Evolutionary conservation across 2,797 vertebrate genomes (phyloP), one percentile per base, ranked within the genome.

Genomic region (Emydoidea blandingii): DNA sequence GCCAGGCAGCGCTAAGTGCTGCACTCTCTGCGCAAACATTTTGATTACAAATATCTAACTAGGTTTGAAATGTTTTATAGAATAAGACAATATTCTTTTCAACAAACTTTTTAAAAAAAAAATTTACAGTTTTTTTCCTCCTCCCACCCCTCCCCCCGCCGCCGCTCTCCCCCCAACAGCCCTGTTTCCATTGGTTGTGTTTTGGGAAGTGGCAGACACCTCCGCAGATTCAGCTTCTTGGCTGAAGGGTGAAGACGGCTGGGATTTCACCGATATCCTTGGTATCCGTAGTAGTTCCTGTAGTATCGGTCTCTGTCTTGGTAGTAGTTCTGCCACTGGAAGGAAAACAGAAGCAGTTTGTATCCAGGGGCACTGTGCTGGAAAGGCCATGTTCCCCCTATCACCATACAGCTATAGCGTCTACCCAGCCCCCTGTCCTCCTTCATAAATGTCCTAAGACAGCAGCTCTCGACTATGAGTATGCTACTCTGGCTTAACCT

Each of bases 251-350:
- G 90, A 86, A 90, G 86, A 88, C 31, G 90, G 81, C 90, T 82
- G 88, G 93, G 97, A 95, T 94, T 98, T 98, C 97, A 98, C 97
- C 98, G 98, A 94, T 98, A 98, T 86, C 97, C 98, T 52, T 98
- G 97, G 91, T 98, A 98, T 31, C 98, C 98, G 89, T 98, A 98
- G 96, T 98, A 98, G 95, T 97, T 98, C 98, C 98, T 96, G 97
- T 98, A 98, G 94, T 98, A 98, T 97, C 96, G 98, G 79, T 98
- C 96, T 97, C 98, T 98, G 96, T 98, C 98, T 96, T 98, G 98
- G 98, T 98, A 98, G 81, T 98, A 97, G 81, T 83, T 87, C 91
- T 98, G 98, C 99, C 99, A 99, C 99, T 99, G 97, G 94, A 98
- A 96, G 93, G 41, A 95, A 91, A 80, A 90, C 68, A 83, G 82